Conservation (phyloP, 2,888 invertebrate genomes). For the Globia sparganii region DNA sequence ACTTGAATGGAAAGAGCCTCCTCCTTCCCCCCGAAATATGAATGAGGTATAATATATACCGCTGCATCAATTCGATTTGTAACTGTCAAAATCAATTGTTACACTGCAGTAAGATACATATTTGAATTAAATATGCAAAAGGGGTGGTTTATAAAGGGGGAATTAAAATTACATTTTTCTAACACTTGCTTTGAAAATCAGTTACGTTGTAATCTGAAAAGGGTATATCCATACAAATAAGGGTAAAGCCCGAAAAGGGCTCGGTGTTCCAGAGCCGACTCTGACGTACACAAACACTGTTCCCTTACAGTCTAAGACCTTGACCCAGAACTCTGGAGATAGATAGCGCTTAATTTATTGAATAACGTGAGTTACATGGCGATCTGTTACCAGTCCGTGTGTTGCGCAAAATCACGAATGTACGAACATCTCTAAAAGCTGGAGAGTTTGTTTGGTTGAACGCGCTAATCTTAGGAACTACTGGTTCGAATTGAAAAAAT, state of each 20-base stretch:
- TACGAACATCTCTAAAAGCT: no score
- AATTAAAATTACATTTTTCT: not conserved
- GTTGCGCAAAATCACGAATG: no score
- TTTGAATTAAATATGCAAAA: conserved; percentile 27
- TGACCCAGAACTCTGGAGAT: not conserved
- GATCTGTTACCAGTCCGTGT: no score
- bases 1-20: conserved; percentile 20
- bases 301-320: not conserved
- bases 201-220: not conserved
- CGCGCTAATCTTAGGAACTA: no score
- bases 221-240: not conserved
- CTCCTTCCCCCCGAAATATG: conserved; percentile 2
- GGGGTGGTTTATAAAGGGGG: not conserved
- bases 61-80: conserved; percentile 32
- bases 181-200: not conserved
- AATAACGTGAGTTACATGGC: not conserved
- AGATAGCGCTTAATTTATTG: not conserved
- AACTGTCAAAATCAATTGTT: conserved; percentile 39
- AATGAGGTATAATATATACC: conserved; percentile 11
- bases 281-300: not conserved
- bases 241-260: not conserved
- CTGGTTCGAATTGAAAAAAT: no score
- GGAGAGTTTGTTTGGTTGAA: no score
- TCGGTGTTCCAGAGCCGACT: not conserved
- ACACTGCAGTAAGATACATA: conserved; percentile 31